A percentile compares a stretch with the other conserved stretches of the same genome.
phyloP scores from a whole-genome alignment of 2,113 vertebrate species.

The Setophaga kirtlandii region DNA sequence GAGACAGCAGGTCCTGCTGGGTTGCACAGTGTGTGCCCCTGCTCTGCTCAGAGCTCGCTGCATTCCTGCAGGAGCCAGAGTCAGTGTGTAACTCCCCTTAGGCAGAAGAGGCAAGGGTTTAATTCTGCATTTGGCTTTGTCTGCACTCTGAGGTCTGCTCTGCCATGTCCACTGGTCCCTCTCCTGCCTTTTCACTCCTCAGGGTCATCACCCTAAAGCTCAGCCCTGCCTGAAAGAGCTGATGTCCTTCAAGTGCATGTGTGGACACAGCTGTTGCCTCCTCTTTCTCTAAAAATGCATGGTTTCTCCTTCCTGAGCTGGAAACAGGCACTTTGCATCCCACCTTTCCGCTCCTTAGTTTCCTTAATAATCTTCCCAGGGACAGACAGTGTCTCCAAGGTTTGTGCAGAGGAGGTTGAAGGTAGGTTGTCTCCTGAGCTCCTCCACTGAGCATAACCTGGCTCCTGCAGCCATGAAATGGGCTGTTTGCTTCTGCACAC shows the following conservation, averaged over 20 bases:
- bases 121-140: not conserved
- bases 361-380: not conserved
- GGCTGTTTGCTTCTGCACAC: not conserved
- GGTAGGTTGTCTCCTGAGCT: not conserved
- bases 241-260: not conserved
- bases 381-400: not conserved
- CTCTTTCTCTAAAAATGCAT: not conserved
- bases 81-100: rapidly evolving
- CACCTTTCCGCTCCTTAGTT: not conserved
- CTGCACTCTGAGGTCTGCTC: not conserved
- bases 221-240: not conserved
- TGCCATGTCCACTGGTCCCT: not conserved
- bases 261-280: not conserved
- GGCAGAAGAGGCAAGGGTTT: not conserved
- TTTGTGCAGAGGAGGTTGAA: not conserved
- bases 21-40: not conserved
- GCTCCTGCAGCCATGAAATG: not conserved
- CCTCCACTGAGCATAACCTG: not conserved
- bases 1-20: not conserved
- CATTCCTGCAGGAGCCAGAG: not conserved
- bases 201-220: not conserved
- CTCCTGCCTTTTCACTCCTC: not conserved
- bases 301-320: not conserved
- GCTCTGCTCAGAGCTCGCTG: not conserved
- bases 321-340: not conserved